Base-by-base conservation (phyloP, 1,140 invertebrate species). In the Adelges cooleyi region DNA sequence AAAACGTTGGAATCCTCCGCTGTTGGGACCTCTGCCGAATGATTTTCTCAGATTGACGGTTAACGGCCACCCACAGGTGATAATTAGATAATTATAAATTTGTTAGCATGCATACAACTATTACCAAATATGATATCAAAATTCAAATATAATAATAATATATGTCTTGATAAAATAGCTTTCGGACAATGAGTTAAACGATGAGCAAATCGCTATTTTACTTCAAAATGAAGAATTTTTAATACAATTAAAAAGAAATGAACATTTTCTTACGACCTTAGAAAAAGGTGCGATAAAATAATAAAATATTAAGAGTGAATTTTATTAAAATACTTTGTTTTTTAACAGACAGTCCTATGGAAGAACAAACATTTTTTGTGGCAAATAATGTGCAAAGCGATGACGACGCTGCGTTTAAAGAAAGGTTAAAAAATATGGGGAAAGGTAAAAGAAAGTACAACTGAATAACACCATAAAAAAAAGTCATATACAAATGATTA, bases 151-250 rank as follows among this genome's bases (percentile, higher is more conserved):
- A n/a, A n/a, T n/a, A n/a, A n/a, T n/a, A n/a, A n/a, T n/a, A n/a
- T n/a, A n/a, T n/a, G n/a, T n/a, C n/a, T n/a, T n/a, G n/a, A n/a
- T n/a, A n/a, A n/a, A 9, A 4, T 9, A 68, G 52, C 33, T 69
- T 66, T 67, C 68, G 71, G 71, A 72, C 42, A 66, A 52, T n/a
- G 71, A 71, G 42, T 76, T 85, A 65, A 84, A 84, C 69, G 89
- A 91, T 71, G 87, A 90, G 74, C 79, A 87, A 68, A 87, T 95
- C 65, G 90, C 90, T 1, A 80, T 92, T 65, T 87, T 92, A 75
- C 76, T 95, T 52, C 91, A 95, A 74, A 94, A 94, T 73, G 89
- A 92, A 74, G 91, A 95, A 76, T 95, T 95, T 71, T 86, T 95
- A 82, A 83, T 86, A 42, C 88, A 92, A 73, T 76, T 95, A 27